A percentile compares a stretch with the other conserved stretches of the same genome.
These are phyloP conservation scores for Melikaiella ostensackeni DNA, from an alignment of 2,888 invertebrate species.

Conservation along the genomic window DNA sequence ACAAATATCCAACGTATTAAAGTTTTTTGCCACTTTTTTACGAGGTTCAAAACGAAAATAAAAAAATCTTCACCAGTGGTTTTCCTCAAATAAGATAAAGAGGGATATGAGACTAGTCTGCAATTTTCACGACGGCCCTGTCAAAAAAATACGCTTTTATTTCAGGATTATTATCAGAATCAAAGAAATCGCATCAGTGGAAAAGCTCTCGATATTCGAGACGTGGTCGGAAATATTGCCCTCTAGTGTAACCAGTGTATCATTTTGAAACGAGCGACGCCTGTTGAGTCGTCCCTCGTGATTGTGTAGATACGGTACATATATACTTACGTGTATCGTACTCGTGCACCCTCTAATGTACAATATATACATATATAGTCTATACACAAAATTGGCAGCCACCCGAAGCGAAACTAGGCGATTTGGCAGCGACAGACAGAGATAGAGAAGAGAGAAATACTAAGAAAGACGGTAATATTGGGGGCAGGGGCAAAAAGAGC, in stretches of 20 bases:
- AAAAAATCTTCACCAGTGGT: not conserved
- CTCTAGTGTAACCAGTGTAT: conserved; percentile 33
- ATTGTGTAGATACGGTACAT: conserved; percentile 1
- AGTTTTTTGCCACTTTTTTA: too few species aligned
- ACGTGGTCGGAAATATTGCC: conserved; percentile 33
- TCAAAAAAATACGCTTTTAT: conserved; percentile 23
- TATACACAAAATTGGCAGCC: not conserved
- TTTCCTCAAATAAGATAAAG: not conserved
- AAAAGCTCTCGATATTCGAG: conserved; percentile 33
- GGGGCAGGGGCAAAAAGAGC: not conserved
- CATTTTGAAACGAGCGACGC: conserved; percentile 35
- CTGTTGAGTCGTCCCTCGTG: conserved; percentile 37
- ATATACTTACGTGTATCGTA: not conserved
- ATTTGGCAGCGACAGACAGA: conserved; percentile 33
- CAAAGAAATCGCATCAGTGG: conserved; percentile 26
- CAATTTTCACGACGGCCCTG: conserved; percentile 31
- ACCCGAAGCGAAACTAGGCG: conserved; percentile 24
- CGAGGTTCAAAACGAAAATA: too few species aligned
- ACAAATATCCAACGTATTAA: too few species aligned
- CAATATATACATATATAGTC: conserved; percentile 2
- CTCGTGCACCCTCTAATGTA: not conserved
- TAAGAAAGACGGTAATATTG: not conserved
- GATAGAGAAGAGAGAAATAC: not conserved
- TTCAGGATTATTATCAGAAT: conserved; percentile 34
- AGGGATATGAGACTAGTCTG: conserved; percentile 8